Conservation (phyloP, 2,797 vertebrate genomes). For the Buphagus erythrorhynchus region DNA sequence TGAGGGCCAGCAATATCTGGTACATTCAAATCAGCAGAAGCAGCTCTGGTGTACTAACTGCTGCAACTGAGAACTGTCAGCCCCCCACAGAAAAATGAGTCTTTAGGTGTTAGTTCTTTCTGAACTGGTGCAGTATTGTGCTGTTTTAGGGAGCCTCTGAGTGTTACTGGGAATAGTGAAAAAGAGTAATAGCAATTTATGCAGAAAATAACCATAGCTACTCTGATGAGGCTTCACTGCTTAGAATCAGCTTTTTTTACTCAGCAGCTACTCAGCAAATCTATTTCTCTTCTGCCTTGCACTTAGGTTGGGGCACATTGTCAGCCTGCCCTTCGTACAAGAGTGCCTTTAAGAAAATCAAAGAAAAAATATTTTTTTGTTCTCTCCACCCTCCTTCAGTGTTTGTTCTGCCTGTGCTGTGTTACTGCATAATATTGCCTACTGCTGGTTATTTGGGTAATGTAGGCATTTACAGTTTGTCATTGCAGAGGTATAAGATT, state of each 20-base stretch:
- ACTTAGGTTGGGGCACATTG: background rate
- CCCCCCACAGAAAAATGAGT: background rate
- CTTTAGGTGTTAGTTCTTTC: background rate
- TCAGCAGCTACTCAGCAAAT: background rate
- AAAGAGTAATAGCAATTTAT: background rate
- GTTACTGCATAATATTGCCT: background rate
- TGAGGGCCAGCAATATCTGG: slow-evolving; percentile 1
- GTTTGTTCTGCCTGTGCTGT: background rate
- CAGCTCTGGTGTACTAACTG: background rate
- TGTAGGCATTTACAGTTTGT: background rate
- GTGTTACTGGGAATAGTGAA: background rate
- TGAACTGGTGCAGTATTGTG: background rate
- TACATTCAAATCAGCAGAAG: background rate
- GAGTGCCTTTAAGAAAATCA: background rate
- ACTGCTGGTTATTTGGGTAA: background rate
- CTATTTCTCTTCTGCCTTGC: background rate
- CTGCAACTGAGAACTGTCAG: background rate
- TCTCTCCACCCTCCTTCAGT: background rate
- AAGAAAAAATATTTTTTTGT: background rate
- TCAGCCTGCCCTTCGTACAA: background rate
- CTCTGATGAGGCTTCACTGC: background rate
- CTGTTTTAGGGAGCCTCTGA: background rate
- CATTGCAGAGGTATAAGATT: background rate
- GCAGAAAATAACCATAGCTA: background rate
- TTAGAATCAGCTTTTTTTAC: background rate